These are phyloP conservation scores for Hippoglossus hippoglossus DNA, from an alignment of 2,797 vertebrate genomes.

Conservation along the genomic window DNA sequence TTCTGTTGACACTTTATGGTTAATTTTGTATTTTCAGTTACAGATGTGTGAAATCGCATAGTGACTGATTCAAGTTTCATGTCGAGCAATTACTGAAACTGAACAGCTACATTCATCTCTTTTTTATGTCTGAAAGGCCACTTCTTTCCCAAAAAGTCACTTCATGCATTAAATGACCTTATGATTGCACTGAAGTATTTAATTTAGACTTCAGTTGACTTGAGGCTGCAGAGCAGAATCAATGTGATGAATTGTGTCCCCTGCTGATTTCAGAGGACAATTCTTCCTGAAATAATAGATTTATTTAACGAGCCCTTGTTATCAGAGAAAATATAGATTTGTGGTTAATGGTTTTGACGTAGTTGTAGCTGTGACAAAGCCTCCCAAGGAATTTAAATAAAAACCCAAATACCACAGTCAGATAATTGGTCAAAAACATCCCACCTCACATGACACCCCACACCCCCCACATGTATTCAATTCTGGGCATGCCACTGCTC, in stretches of 20 bases:
- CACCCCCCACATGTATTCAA: neutral
- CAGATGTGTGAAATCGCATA: neutral
- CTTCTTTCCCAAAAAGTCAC: conserved; percentile 5
- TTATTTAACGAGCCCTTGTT: conserved; percentile 48
- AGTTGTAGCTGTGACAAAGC: conserved; percentile 11
- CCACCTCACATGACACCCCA: conserved; percentile 23
- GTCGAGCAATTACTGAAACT: neutral
- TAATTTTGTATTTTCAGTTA: neutral
- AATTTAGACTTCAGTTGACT: conserved; percentile 14
- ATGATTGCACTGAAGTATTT: neutral
- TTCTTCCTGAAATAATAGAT: conserved; percentile 49
- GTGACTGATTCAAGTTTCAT: neutral
- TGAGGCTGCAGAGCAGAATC: conserved; percentile 22
- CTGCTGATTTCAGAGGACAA: conserved; percentile 49
- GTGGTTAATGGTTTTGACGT: conserved; percentile 28
- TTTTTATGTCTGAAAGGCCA: conserved; percentile 15
- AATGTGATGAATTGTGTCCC: conserved; percentile 45
- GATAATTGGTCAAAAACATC: conserved; percentile 29
- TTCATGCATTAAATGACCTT: conserved; percentile 29
- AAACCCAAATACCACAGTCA: conserved; percentile 13
- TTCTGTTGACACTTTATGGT: neutral
- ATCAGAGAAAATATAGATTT: conserved; percentile 39
- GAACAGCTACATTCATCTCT: no score
- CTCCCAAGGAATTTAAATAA: neutral
- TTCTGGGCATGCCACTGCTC: conserved; percentile 26